phyloP scores from a whole-genome alignment of 2,888 invertebrate genomes.

The Rhamphomyia laevipes region DNA sequence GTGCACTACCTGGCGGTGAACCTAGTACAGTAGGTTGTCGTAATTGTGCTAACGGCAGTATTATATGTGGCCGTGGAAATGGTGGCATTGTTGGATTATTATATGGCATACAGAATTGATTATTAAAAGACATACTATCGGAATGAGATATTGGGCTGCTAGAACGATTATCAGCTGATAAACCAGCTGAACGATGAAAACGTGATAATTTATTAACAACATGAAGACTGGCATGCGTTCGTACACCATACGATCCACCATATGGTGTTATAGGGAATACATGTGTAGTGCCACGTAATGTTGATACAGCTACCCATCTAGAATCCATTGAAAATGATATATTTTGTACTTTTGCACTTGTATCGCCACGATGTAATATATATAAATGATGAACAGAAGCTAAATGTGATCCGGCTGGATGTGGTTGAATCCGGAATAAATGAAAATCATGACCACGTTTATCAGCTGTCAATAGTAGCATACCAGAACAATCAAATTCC shows the following conservation, averaged over 20 bases:
- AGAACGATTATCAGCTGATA: constrained; percentile 57
- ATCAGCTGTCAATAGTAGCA: constrained; percentile 82
- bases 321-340: constrained; percentile 86
- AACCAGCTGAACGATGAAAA: constrained; percentile 92
- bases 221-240: constrained; percentile 89
- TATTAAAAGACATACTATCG: constrained; percentile 34
- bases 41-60: constrained; percentile 76
- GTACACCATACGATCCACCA: constrained; percentile 79
- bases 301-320: constrained; percentile 93
- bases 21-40: constrained; percentile 48
- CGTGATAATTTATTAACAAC: constrained; percentile 89
- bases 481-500: constrained; percentile 83
- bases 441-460: constrained; percentile 91
- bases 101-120: constrained; percentile 46
- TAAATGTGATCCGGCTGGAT: constrained; percentile 74
- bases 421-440: constrained; percentile 87
- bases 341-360: constrained; percentile 89
- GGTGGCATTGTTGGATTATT: constrained; percentile 86
- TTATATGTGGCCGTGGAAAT: constrained; percentile 72
- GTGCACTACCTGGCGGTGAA: constrained; percentile 28
- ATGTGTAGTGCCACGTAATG: constrained; percentile 93
- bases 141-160: constrained; percentile 51
- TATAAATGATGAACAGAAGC: constrained; percentile 93
- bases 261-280: constrained; percentile 95
- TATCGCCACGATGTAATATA: constrained; percentile 88